A percentile compares a stretch with the other conserved stretches of the same genome.
These are phyloP conservation scores for Centropus unirufus DNA, from an alignment of 2,113 vertebrate species.

Conservation along the genomic window DNA sequence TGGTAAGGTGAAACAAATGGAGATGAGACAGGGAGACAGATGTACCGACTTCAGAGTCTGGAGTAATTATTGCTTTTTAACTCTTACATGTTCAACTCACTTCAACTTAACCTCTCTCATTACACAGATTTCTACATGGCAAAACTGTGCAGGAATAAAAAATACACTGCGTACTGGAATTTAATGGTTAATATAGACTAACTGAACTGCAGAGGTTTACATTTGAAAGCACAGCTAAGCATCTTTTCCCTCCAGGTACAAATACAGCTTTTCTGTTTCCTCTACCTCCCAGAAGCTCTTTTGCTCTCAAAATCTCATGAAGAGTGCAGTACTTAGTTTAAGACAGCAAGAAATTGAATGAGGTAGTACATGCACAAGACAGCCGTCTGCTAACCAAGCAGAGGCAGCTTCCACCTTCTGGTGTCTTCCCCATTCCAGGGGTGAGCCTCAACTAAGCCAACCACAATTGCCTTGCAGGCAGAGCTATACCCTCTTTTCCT, in stretches of 20 bases:
- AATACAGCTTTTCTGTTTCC: background rate
- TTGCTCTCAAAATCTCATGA: background rate
- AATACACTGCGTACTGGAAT: background rate
- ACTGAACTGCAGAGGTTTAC: background rate
- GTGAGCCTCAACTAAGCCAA: background rate
- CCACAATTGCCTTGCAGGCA: fast-evolving
- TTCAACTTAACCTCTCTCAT: background rate
- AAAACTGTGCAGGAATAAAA: background rate
- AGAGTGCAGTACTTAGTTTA: background rate
- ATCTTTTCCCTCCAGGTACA: background rate
- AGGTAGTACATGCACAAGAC: background rate
- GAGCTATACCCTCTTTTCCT: background rate
- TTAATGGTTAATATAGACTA: background rate
- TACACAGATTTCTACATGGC: background rate
- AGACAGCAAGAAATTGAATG: background rate
- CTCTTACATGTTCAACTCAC: background rate
- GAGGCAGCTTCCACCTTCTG: background rate
- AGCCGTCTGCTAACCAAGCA: background rate
- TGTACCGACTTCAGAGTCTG: background rate
- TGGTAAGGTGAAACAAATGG: background rate
- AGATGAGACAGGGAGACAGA: background rate
- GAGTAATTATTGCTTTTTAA: background rate
- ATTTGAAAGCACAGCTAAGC: background rate
- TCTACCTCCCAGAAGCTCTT: background rate
- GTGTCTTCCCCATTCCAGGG: fast-evolving